Evolutionary conservation across 1,140 invertebrate genomes (phyloP), one percentile per base, ranked within the genome.

Genomic region (Muscidifurax raptorellus): DNA sequence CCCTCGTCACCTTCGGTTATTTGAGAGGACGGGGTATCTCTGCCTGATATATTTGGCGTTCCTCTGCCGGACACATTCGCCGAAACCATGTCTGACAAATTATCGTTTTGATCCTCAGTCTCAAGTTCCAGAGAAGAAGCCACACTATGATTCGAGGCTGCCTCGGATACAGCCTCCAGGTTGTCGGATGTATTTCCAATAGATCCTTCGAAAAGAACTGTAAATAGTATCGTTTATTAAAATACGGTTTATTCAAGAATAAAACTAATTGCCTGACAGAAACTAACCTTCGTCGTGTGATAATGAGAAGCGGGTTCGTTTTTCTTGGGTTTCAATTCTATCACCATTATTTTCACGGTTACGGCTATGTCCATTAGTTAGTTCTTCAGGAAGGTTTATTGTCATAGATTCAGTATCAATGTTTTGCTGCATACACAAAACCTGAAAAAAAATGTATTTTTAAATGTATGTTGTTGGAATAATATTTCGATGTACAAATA

Each of bases 1-100:
- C 94, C 93, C 83, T 95, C 95, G 85, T 96, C 96, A n/a, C 96
- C 96, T 87, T 97, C 96, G 0, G 96, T 97, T 7, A 97, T 96
- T 88, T 98, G 97, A 0, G 98, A 99, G 0, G 98, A 98, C 0
- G 98, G 98, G 1, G 98, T 99, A 91, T 99, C 98, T 0, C 98
- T 94, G 0, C 98, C 98, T 85, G 97, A 98, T 79, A 98, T 97
- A 93, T 98, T 99, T 0, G 98, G 97, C 2, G 96, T 96, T 84
- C 96, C 96, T 83, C 96, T 91, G 28, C 96, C 98, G 64, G 98
- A 99, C 0, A 99, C 97, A 94, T 98, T 96, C 1, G 96, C 96
- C 12, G 96, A 96, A 25, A 97, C 96, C 98, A 99, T 99, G 91
- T 99, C 98, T 5, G 97, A 98, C 1, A 99, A 94, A 92, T 99